Base-by-base conservation (phyloP, 2,888 invertebrate species). In the Petrophora chlorosata region DNA sequence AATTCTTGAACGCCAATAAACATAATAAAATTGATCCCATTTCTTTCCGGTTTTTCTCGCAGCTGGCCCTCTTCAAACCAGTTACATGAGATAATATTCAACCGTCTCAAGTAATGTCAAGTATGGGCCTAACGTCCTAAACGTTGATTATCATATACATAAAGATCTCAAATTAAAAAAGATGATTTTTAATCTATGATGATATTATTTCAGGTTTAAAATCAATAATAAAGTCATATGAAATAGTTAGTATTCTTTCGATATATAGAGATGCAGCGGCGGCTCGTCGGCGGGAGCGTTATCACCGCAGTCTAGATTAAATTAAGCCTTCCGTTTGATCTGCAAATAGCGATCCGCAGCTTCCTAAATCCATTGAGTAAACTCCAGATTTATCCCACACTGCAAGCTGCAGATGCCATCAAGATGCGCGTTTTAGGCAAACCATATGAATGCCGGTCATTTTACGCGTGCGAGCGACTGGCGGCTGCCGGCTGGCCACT, bases 401-500 rank as follows among this genome's bases (percentile, higher is more conserved):
- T 38, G 42, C 36, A 23, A 16, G 19, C 29, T 35, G 30, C 35
- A 23, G 57, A 65, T 50, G 54, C 57, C 53, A 55, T 56, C 51
- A 60, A 61, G 36, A 49, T 49, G 51, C 34, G 34, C 43, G 23
- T 50, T 60, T 60, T 56, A 53, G 51, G 46, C 25, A 8, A 28
- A 26, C 19, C 30, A 36, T 56, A 70, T 70, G 70, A 74, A 71
- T 69, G 71, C 67, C 63, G 64, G 65, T 65, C 70, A 70, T 72
- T 73, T 76, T 73, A 75, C 73, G 66, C 74, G 69, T 63, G 60
- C 76, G n/a, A n/a, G n/a, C n/a, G n/a, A n/a, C n/a, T n/a, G n/a
- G n/a, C n/a, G n/a, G n/a, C n/a, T n/a, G n/a, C 67, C 56, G 7
- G 5, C 46, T 71, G 68, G 63, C 72, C 76, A 76, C 69, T 70